Percentiles rank a stretch among this genome's conserved stretches.
These are phyloP conservation scores for Acanthaster planci DNA, from an alignment of 35 echinoderm and acorn worm species.

Conservation along the genomic window DNA sequence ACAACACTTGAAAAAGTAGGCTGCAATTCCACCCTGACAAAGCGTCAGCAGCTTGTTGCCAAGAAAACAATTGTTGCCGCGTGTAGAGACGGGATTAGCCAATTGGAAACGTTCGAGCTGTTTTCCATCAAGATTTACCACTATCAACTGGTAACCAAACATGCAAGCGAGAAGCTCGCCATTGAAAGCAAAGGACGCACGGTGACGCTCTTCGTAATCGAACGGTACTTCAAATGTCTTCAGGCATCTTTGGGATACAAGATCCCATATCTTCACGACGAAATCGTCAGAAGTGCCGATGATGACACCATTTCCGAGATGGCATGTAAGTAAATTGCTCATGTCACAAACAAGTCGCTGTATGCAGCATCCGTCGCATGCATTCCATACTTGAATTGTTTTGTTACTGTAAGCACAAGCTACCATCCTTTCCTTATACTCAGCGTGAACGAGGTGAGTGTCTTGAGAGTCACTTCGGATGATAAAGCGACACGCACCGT, in stretches of 20 bases:
- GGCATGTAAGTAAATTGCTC: neutral
- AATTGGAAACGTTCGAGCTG: too few species aligned
- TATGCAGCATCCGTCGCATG: neutral
- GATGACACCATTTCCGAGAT: neutral
- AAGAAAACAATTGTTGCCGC: too few species aligned
- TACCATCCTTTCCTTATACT: neutral
- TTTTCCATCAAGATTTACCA: too few species aligned
- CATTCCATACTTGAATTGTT: slow-evolving; percentile 1
- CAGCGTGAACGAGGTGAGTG: neutral
- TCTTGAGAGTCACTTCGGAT: neutral
- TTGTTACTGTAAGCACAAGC: neutral
- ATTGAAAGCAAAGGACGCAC: too few species aligned
- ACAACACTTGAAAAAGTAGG: too few species aligned
- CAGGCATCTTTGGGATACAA: neutral
- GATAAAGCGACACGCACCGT: neutral
- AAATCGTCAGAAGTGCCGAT: neutral
- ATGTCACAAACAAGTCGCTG: neutral
- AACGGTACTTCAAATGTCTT: neutral
- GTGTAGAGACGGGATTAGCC: too few species aligned
- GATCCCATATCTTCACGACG: neutral
- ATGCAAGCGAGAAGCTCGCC: too few species aligned
- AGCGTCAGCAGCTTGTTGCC: too few species aligned
- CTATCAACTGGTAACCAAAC: too few species aligned
- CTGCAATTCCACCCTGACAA: too few species aligned
- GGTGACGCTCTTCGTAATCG: neutral